Evolutionary conservation across 1,140 invertebrate genomes (phyloP).

Genomic region (Ephestia elutella): DNA sequence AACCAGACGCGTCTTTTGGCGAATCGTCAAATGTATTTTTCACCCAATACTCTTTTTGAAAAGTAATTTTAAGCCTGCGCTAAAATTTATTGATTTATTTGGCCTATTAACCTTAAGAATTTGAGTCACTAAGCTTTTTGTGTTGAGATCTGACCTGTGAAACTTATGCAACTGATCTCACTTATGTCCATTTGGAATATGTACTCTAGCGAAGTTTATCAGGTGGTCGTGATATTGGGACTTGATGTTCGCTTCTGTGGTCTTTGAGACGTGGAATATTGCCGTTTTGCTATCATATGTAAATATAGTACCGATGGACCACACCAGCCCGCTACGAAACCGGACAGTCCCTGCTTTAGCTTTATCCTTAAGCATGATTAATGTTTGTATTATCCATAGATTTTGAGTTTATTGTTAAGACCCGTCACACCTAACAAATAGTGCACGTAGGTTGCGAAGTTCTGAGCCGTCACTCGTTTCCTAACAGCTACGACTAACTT

Average conservation of each 20-base stretch:
- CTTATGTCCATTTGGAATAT: conserved; percentile 20
- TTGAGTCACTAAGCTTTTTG: conserved; percentile 53
- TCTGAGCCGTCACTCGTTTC: conserved; percentile 29
- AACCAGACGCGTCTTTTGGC: conserved; percentile 46
- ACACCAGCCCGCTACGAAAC: conserved; percentile 7
- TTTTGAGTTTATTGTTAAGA: conserved; percentile 30
- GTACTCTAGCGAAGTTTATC: conserved; percentile 21
- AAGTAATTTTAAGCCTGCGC: conserved; percentile 55
- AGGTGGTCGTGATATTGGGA: conserved; percentile 35
- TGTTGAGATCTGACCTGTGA: conserved; percentile 52
- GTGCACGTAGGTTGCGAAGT: conserved; percentile 46
- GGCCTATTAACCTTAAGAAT: conserved; percentile 62
- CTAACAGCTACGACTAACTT: conserved; percentile 62
- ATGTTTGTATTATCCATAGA: conserved; percentile 48
- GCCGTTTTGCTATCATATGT: conserved; percentile 6
- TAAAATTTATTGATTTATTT: conserved; percentile 53
- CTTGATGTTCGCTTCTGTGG: conserved; percentile 31
- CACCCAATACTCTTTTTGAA: conserved; percentile 67
- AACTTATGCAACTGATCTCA: conserved; percentile 44
- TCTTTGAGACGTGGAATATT: conserved; percentile 12
- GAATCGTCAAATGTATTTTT: conserved; percentile 68
- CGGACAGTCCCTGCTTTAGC: conserved; percentile 40
- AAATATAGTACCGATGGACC: conserved; percentile 18
- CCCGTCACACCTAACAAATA: conserved; percentile 41
- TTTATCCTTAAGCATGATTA: conserved; percentile 60